These are phyloP conservation scores for Lasioglossum calceatum DNA, from an alignment of 2,888 invertebrate genomes.

Conservation along the genomic window DNA sequence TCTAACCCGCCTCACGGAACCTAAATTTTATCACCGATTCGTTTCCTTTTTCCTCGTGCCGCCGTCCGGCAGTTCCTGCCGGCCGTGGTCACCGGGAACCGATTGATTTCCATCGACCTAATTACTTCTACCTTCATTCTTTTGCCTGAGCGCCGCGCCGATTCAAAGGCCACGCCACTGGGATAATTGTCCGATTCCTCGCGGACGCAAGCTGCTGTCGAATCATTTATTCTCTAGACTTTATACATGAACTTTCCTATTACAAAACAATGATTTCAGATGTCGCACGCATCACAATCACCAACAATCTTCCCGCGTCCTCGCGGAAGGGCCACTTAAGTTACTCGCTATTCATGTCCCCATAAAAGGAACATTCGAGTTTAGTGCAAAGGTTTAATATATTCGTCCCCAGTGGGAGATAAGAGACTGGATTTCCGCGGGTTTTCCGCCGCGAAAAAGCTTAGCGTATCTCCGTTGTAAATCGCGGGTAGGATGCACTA, in stretches of 20 bases:
- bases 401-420: not conserved
- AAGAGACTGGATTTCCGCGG: not conserved
- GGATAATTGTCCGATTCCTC: not conserved
- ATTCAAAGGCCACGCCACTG: not conserved
- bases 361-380: not conserved
- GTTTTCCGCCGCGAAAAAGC: not conserved
- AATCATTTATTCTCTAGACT: not conserved
- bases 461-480: not conserved
- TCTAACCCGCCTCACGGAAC: slow-evolving; percentile 8
- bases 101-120: slow-evolving; percentile 38
- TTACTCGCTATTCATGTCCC: not conserved
- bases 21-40: slow-evolving; percentile 29
- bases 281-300: not conserved
- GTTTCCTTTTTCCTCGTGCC: not conserved
- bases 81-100: slow-evolving; percentile 8
- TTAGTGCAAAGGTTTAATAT: not conserved
- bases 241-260: not conserved
- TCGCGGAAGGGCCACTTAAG: not conserved
- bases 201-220: not conserved
- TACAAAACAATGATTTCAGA: not conserved
- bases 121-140: slow-evolving; percentile 14
- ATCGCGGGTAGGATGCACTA: not conserved
- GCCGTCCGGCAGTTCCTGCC: not conserved
- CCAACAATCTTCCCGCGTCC: too few relatives aligned
- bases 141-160: not conserved